These are phyloP conservation scores for Pterocles burchelli DNA, from an alignment of 2,113 vertebrate genomes.

Conservation along the genomic window DNA sequence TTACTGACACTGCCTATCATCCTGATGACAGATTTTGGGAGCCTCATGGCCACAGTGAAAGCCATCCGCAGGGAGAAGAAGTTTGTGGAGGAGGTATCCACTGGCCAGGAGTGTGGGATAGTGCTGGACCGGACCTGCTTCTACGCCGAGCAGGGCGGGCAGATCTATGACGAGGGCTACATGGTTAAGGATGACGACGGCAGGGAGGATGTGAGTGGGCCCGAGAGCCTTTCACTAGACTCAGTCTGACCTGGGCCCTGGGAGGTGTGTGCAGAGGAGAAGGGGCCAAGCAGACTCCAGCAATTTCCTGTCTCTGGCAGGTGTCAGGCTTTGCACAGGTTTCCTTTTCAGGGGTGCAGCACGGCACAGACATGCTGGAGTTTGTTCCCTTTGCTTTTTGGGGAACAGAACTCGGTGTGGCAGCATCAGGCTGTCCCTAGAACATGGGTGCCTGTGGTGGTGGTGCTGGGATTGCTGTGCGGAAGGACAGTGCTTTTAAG, in stretches of 20 bases:
- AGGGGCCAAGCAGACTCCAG: neutral
- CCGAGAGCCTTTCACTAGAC: neutral
- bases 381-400: neutral
- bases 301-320: neutral
- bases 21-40: constrained; percentile 80
- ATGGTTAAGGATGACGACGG: constrained; percentile 87
- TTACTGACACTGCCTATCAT: neutral
- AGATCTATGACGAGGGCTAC: constrained; percentile 95
- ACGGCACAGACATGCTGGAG: neutral
- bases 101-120: constrained; percentile 93
- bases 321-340: neutral
- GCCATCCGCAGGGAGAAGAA: constrained; percentile 89
- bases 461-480: neutral
- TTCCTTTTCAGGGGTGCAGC: neutral
- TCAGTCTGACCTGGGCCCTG: neutral
- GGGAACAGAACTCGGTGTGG: neutral
- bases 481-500: neutral
- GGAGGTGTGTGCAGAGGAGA: neutral
- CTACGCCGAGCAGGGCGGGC: constrained; percentile 97
- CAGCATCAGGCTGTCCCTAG: neutral
- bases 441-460: neutral
- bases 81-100: constrained; percentile 88
- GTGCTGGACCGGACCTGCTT: constrained; percentile 92
- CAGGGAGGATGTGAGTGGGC: constrained; percentile 84
- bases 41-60: constrained; percentile 81